These are phyloP conservation scores for Drosophila serrata DNA, from an alignment of 1,140 invertebrate genomes.

Conservation along the genomic window DNA sequence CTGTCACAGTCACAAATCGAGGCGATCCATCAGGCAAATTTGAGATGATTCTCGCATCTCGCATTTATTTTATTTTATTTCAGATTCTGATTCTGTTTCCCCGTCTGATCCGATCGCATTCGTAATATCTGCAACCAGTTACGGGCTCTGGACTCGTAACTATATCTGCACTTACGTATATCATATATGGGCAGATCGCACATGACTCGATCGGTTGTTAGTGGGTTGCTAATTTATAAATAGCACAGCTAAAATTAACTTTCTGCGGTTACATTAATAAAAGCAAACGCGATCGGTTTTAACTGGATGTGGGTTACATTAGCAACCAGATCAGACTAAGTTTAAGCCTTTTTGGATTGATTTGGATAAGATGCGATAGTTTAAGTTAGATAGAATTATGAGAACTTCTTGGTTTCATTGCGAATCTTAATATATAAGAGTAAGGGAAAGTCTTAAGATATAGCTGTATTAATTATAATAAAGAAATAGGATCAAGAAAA, in stretches of 20 bases:
- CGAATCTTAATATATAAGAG: not conserved
- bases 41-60: slow-evolving; percentile 46
- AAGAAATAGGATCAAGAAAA: not conserved
- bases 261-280: slow-evolving; percentile 73
- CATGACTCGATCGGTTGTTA: slow-evolving; percentile 70
- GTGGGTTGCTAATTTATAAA: slow-evolving; percentile 77
- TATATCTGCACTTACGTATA: slow-evolving; percentile 78
- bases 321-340: slow-evolving; percentile 12
- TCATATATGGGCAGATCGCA: slow-evolving; percentile 66
- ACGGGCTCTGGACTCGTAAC: slow-evolving; percentile 62
- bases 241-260: slow-evolving; percentile 82
- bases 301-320: slow-evolving; percentile 50
- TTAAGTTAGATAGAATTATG: no score
- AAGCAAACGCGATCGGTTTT: slow-evolving; percentile 60
- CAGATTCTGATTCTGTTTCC: not conserved
- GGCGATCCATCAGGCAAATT: slow-evolving; percentile 78
- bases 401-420: no score
- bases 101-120: slow-evolving; percentile 21
- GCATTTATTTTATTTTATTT: not conserved
- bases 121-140: slow-evolving; percentile 71
- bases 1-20: slow-evolving; percentile 77
- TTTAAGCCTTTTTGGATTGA: not conserved
- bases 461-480: not conserved
- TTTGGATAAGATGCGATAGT: no score
- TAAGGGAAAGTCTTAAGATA: not conserved